Evolutionary conservation across 2,888 invertebrate genomes (phyloP).

Genomic region (Rapana venosa): DNA sequence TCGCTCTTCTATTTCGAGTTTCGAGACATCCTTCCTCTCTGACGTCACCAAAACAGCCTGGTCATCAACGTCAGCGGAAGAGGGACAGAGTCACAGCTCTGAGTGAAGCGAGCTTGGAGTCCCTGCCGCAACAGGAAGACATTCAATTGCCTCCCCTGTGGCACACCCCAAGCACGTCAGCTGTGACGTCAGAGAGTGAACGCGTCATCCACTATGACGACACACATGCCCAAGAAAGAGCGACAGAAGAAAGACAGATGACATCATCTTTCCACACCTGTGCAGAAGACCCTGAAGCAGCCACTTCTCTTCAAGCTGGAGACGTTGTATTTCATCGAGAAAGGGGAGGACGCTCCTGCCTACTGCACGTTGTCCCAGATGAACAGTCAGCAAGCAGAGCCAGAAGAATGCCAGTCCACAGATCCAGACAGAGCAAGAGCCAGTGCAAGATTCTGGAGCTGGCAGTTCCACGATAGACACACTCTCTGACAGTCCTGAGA

Average conservation of each 20-base stretch:
- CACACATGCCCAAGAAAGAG: slow-evolving; percentile 6
- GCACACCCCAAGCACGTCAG: background rate
- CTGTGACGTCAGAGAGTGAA: slow-evolving; percentile 23
- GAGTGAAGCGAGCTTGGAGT: background rate
- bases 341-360: background rate
- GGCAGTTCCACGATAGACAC: slow-evolving; percentile 19
- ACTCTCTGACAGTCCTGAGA: background rate
- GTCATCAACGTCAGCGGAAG: background rate
- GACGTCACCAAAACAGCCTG: background rate
- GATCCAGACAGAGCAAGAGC: background rate
- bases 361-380: background rate
- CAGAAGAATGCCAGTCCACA: background rate
- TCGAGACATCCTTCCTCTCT: background rate
- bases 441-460: background rate
- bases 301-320: slow-evolving; percentile 48
- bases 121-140: background rate
- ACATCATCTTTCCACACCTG: slow-evolving; percentile 23
- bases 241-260: slow-evolving; percentile 33
- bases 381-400: background rate
- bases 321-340: slow-evolving; percentile 47
- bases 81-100: too few relatives aligned
- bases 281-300: slow-evolving; percentile 34
- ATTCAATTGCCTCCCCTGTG: background rate
- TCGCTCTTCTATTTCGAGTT: slow-evolving; percentile 5
- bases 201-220: slow-evolving; percentile 28